Base-by-base conservation (phyloP, 2,888 invertebrate species). In the Limenitis camilla region DNA sequence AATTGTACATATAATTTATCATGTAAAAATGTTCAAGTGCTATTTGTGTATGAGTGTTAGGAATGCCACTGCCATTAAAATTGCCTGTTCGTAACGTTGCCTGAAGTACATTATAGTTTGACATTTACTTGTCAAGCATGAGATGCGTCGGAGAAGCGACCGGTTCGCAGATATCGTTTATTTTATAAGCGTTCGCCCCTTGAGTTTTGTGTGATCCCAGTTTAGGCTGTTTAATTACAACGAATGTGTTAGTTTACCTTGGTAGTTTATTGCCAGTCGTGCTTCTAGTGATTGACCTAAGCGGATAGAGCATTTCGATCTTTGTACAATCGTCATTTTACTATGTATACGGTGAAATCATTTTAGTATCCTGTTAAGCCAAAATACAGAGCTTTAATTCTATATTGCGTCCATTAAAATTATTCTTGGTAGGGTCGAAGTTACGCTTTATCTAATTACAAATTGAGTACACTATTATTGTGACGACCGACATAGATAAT, bases 151-250 rank as follows among this genome's bases (percentile, higher is more conserved):
- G 31, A 44, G 42, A 59, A 66, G 79, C 78, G 79, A 78, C 76
- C 73, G 77, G 78, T 62, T 81, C 78, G 78, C 46, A 36, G 35
- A 35, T n/a, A 46, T 46, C 35, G 30, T 31, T 27, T 63, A 64
- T 59, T 55, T 58, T 54, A 52, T 56, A 61, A 58, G 58, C 67
- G 64, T 66, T 68, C 65, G 61, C 61, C 64, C 58, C 54, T 60
- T 44, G 32, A 40, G 36, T 39, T 40, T 68, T 72, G 66, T 50
- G 55, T 56, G 47, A 72, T 76, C 77, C 82, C 78, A 69, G 67
- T 69, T 72, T 78, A 79, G 82, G 80, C 86, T 86, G 85, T 85
- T 83, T 74, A 74, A 67, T 68, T 74, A 85, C 86, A 86, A 86
- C 86, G 85, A 86, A 85, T 77, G 65, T 66, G 74, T 78, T 70